Percentiles rank a stretch among this genome's conserved stretches.
phyloP scores from a whole-genome alignment of 2,888 invertebrate genomes.

The Troides aeacus region DNA sequence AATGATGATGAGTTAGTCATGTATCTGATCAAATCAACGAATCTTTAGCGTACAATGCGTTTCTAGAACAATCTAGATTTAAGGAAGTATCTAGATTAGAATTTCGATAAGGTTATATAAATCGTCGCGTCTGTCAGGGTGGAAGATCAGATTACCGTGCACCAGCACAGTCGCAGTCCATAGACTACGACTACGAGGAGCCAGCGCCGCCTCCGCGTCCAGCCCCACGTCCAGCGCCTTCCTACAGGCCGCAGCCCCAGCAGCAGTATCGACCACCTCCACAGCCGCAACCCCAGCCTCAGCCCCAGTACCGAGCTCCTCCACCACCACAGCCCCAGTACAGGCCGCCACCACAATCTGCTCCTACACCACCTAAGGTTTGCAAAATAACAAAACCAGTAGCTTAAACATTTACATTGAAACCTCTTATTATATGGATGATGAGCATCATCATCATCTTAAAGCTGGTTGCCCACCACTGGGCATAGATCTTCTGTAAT shows the following conservation, averaged over 20 bases:
- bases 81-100: no score
- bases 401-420: no score
- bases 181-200: constrained; percentile 68
- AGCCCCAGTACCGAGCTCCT: constrained; percentile 47
- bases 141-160: constrained; percentile 57
- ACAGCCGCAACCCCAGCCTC: constrained; percentile 43
- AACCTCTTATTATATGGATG: no score
- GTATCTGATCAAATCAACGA: no score
- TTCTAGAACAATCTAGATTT: no score
- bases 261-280: constrained; percentile 47
- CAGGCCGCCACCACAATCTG: constrained; percentile 46
- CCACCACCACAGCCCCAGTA: constrained; percentile 42
- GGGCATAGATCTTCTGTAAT: no score
- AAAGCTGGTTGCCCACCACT: no score
- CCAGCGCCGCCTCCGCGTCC: constrained; percentile 50
- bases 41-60: no score
- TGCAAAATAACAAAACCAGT: no score
- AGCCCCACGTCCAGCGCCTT: constrained; percentile 45
- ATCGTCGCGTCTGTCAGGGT: constrained; percentile 38
- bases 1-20: no score
- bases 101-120: no score
- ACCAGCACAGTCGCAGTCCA: constrained; percentile 41
- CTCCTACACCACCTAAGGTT: constrained; percentile 65
- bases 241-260: constrained; percentile 43
- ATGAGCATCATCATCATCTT: no score